These are phyloP conservation scores for Bergia puertoricense DNA, from an alignment of 92 coral and sea anemone species.

Conservation along the genomic window DNA sequence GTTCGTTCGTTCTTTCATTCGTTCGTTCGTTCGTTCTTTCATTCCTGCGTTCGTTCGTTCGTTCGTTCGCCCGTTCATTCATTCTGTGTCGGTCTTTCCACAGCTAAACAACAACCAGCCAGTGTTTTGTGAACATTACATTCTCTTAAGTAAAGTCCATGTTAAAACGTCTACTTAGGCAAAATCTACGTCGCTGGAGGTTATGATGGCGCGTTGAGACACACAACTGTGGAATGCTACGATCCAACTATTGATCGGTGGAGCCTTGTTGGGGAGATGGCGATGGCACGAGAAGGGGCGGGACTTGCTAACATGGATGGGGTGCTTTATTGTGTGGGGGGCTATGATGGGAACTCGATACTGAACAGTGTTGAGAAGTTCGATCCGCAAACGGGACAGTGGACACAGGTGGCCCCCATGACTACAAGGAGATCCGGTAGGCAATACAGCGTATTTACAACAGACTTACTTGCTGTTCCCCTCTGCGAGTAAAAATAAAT, in stretches of 20 bases:
- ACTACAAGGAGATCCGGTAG: constrained; percentile 91
- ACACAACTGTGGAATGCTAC: constrained; percentile 93
- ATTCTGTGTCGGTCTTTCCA: no score
- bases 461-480: no score
- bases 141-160: neutral
- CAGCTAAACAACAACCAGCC: no score
- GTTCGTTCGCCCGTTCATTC: no score
- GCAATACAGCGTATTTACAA: neutral
- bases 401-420: constrained; percentile 95
- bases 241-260: constrained; percentile 97
- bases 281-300: constrained; percentile 91
- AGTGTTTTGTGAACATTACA: neutral
- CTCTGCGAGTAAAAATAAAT: no score
- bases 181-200: constrained; percentile 99
- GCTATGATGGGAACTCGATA: constrained; percentile 89
- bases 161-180: constrained; percentile 47
- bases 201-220: constrained; percentile 96
- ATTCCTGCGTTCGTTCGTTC: no score
- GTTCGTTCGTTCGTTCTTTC: no score
- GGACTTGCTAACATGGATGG: constrained; percentile 94
- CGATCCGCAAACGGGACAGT: constrained; percentile 92
- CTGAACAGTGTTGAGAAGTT: constrained; percentile 88
- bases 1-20: no score
- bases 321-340: constrained; percentile 89
- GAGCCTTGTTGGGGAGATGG: constrained; percentile 87